Percentiles rank a stretch among this genome's conserved stretches.
Evolutionary conservation across 1,140 invertebrate species (phyloP).

Genomic region (Leptopilina clavipes): DNA sequence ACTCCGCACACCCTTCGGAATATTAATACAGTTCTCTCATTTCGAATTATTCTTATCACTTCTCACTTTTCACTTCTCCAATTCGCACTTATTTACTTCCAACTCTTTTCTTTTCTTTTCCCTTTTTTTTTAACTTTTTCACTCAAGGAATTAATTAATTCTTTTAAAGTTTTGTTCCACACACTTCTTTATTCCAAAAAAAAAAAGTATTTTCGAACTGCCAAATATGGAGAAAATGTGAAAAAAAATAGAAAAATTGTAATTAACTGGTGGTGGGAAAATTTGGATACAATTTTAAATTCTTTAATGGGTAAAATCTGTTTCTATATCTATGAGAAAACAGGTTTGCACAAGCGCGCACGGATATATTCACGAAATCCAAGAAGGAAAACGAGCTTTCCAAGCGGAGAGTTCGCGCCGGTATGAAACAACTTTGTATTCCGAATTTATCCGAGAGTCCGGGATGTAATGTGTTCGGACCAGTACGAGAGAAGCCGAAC

Average conservation of each 20-base stretch:
- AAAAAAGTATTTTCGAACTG: too few species aligned
- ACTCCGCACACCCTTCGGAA: constrained; percentile 15
- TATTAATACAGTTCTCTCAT: constrained; percentile 15
- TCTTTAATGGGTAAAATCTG: not conserved
- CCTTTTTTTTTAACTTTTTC: not conserved
- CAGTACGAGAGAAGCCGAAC: constrained; percentile 27
- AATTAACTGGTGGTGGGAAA: too few species aligned
- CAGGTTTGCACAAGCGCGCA: not conserved
- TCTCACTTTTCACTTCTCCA: not conserved
- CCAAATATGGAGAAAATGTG: too few species aligned
- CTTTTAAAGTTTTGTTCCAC: too few species aligned
- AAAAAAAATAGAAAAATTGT: too few species aligned
- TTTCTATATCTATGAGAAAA: not conserved
- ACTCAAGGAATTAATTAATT: too few species aligned
- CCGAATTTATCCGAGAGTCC: constrained; percentile 26
- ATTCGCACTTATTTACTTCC: not conserved
- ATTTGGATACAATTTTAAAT: too few species aligned
- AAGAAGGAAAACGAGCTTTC: not conserved
- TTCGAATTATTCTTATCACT: constrained; percentile 22
- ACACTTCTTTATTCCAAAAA: too few species aligned
- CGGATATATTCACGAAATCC: not conserved
- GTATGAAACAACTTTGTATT: constrained; percentile 15
- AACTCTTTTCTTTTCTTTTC: not conserved
- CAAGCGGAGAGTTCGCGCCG: constrained; percentile 23
- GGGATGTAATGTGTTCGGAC: constrained; percentile 31